phyloP scores from a whole-genome alignment of 2,888 invertebrate species.

The Heteropelma amictum region DNA sequence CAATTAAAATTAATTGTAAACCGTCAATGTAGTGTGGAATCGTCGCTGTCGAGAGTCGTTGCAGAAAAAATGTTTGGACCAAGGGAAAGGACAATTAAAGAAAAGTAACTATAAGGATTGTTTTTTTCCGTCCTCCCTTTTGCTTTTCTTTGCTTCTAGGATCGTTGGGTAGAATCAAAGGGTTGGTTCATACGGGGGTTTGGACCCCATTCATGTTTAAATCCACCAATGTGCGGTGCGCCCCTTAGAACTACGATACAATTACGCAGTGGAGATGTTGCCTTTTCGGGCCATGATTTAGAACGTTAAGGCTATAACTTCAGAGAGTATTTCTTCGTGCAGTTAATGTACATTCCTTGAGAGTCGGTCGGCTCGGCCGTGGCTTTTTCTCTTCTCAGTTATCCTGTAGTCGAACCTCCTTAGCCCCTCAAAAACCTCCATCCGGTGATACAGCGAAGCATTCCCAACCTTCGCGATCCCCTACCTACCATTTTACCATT shows the following conservation, averaged over 20 bases:
- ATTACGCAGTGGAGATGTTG: slow-evolving; percentile 61
- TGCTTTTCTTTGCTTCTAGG: background rate
- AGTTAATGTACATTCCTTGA: slow-evolving; percentile 66
- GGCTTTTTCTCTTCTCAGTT: slow-evolving; percentile 41
- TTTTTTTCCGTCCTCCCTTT: too few relatives aligned
- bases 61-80: too few relatives aligned
- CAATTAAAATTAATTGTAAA: too few relatives aligned
- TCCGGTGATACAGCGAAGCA: slow-evolving; percentile 27
- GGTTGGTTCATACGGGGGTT: background rate
- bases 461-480: slow-evolving; percentile 22
- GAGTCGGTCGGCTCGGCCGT: slow-evolving; percentile 54
- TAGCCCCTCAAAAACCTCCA: slow-evolving; percentile 11
- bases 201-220: background rate
- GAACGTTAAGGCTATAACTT: slow-evolving; percentile 31
- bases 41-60: too few relatives aligned
- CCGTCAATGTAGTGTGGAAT: too few relatives aligned
- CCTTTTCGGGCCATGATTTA: slow-evolving; percentile 65
- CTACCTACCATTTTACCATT: too few relatives aligned
- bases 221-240: background rate
- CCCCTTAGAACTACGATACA: slow-evolving; percentile 67
- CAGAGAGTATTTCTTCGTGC: slow-evolving; percentile 2
- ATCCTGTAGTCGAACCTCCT: background rate
- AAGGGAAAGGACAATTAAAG: too few relatives aligned
- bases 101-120: too few relatives aligned
- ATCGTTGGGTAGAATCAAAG: background rate